Evolutionary conservation across 2,797 vertebrate species (phyloP), one percentile per base, ranked within the genome.

Genomic region (Acropternis orthonyx): DNA sequence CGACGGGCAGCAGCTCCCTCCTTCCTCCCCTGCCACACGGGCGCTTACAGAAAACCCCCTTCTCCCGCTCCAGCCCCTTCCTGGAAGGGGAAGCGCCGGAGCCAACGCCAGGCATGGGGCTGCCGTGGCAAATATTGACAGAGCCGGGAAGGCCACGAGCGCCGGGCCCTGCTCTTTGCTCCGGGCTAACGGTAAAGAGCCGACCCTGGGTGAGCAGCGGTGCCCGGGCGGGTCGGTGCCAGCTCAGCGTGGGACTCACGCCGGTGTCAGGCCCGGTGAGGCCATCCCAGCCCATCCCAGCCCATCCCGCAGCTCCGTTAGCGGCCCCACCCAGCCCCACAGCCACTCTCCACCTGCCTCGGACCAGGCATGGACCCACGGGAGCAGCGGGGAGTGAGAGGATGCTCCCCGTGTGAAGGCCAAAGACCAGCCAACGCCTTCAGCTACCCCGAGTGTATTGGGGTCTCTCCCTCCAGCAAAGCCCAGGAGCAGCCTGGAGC

Each of bases 61-160:
- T 56, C 44, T 71, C 52, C 86, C 0, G 32, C 90, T 84, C 92
- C 95, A 82, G 91, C 90, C 96, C 86, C 10, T 97, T 96, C 88
- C 92, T 69, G 91, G 80, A 93, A 96, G 81, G 92, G 61, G 63
- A 84, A 88, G 66, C 1, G 3, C 14, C 16, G 16, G 71, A 14
- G 56, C 79, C 92, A 95, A 19, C 0, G 2, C 36, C 24, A 14
- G 41, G 72, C 21, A 8, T 1, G 1, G 88, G 15, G 90, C 86
- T 76, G 93, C 79, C 2, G 3, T 8, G 44, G 94, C 88, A 96
- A 97, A 96, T 96, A 96, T 96, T 96, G 93, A 96, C 95, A 94
- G 82, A 95, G 80, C 8, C 3, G 58, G 82, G 85, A 82, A 59
- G 56, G 94, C 84, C 84, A 14, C 37, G 39, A 88, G 91, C 32